These are phyloP conservation scores for Cephalopterus ornatus DNA, from an alignment of 2,113 vertebrate species.

Conservation along the genomic window DNA sequence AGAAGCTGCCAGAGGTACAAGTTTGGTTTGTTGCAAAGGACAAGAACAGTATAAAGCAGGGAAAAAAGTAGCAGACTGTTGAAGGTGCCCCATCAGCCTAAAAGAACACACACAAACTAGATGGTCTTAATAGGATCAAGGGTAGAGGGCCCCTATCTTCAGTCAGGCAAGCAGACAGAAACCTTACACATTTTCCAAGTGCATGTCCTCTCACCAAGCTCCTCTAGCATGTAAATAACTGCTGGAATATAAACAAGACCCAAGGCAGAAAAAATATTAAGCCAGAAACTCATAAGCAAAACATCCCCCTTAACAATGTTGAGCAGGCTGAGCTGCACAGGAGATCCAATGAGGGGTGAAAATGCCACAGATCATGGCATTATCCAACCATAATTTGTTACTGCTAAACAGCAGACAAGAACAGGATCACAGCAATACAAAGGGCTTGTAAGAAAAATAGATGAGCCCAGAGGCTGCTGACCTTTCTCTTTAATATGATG, in stretches of 20 bases:
- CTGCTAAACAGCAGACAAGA: neutral
- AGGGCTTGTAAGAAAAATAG: neutral
- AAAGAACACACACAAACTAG: neutral
- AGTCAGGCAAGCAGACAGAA: neutral
- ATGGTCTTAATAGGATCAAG: neutral
- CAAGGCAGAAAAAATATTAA: neutral
- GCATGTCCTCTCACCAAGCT: neutral
- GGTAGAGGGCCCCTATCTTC: neutral
- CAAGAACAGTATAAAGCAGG: neutral
- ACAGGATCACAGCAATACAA: neutral
- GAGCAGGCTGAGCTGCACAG: neutral
- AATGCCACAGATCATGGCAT: neutral
- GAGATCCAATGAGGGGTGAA: neutral
- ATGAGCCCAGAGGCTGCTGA: neutral
- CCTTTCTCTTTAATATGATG: neutral
- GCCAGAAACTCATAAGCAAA: neutral
- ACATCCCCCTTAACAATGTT: neutral
- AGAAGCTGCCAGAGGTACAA: neutral
- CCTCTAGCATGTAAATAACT: neutral
- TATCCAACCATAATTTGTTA: neutral
- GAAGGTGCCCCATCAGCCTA: neutral
- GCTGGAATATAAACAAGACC: neutral
- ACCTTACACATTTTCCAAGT: neutral
- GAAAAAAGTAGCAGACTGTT: neutral
- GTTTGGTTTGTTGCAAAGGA: neutral